These are phyloP conservation scores for Noctua janthina DNA, from an alignment of 2,888 invertebrate genomes.

Conservation along the genomic window DNA sequence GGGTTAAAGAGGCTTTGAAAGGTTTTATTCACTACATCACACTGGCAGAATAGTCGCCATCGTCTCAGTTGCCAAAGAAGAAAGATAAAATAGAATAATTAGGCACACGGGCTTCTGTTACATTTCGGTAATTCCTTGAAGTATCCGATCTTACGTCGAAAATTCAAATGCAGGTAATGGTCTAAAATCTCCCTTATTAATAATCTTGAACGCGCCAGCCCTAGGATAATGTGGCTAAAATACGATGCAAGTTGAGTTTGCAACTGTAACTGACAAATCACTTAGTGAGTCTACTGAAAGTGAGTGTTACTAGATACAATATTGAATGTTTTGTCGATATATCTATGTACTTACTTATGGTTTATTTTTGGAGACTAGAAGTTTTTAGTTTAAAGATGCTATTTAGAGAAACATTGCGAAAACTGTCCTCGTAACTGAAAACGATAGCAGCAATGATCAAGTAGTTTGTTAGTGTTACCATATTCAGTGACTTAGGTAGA, in stretches of 20 bases:
- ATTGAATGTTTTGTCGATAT: background rate
- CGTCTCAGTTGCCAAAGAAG: no score
- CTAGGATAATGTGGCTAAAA: constrained; percentile 50
- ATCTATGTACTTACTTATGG: background rate
- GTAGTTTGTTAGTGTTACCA: background rate
- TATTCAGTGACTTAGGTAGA: background rate
- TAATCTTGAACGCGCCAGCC: constrained; percentile 39
- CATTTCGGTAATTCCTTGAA: background rate
- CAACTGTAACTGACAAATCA: constrained; percentile 48
- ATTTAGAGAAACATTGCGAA: background rate
- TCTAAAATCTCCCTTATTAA: background rate
- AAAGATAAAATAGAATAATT: background rate
- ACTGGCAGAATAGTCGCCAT: no score
- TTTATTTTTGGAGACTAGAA: background rate
- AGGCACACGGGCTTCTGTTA: background rate
- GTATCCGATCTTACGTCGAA: background rate
- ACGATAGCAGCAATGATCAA: background rate
- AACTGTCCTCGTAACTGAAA: background rate
- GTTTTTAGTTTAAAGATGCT: background rate
- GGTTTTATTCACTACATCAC: background rate
- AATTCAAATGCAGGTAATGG: background rate
- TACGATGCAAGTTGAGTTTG: constrained; percentile 40
- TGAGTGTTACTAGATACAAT: constrained; percentile 8
- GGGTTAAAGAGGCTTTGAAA: background rate
- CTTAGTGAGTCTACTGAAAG: constrained; percentile 14